phyloP scores from a whole-genome alignment of 2,113 vertebrate species.

The Menidia beryllina region DNA sequence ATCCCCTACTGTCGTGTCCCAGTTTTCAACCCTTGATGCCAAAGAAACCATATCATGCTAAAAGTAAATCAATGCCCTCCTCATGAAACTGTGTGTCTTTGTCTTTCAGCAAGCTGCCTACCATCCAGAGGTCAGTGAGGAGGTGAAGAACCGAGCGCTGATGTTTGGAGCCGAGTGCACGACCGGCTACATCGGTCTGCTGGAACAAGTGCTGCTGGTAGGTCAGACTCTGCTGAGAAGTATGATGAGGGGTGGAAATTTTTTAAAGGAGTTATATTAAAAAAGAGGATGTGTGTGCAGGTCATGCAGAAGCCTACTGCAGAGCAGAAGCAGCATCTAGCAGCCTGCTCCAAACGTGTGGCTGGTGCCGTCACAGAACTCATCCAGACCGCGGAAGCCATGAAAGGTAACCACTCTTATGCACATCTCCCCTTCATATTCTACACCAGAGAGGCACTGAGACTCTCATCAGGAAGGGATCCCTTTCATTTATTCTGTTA shows the following conservation, averaged over 20 bases:
- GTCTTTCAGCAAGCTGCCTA: slow-evolving; percentile 91
- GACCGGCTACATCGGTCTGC: slow-evolving; percentile 90
- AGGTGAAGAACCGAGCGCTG: slow-evolving; percentile 89
- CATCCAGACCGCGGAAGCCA: slow-evolving; percentile 95
- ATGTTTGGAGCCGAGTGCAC: slow-evolving; percentile 91
- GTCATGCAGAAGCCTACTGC: slow-evolving; percentile 91
- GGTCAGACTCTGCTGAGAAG: slow-evolving; percentile 6
- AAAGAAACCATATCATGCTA: neutral
- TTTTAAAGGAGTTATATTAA: neutral
- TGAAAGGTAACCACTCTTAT: slow-evolving; percentile 88
- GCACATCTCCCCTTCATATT: slow-evolving; percentile 8
- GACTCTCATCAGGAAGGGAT: neutral
- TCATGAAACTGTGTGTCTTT: slow-evolving; percentile 8
- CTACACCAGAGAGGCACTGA: neutral
- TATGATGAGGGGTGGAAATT: neutral
- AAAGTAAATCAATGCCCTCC: neutral
- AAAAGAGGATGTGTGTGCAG: slow-evolving; percentile 79
- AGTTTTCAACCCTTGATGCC: neutral
- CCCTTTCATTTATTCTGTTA: slow-evolving; percentile 8
- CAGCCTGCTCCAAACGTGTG: slow-evolving; percentile 90
- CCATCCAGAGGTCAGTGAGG: slow-evolving; percentile 89
- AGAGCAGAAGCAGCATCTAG: slow-evolving; percentile 93
- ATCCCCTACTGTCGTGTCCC: neutral
- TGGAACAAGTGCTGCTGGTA: slow-evolving; percentile 94
- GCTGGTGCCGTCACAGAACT: slow-evolving; percentile 95